Evolutionary conservation across 2,888 invertebrate genomes (phyloP).

Genomic region (Euplagia quadripunctaria): DNA sequence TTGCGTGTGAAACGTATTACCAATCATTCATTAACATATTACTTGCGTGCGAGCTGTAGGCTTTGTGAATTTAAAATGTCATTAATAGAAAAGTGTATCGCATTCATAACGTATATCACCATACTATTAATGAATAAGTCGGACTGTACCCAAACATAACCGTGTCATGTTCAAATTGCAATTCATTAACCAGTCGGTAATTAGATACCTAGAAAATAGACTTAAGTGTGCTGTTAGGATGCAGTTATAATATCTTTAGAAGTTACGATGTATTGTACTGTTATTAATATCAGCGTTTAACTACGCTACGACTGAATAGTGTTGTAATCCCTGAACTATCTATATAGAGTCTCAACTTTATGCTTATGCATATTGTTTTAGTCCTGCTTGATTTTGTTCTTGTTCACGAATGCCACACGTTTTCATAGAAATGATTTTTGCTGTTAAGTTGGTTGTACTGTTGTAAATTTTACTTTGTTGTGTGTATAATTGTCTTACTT

Average conservation of each 20-base stretch:
- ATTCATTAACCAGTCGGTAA: conserved; percentile 38
- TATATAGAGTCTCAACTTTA: conserved; percentile 36
- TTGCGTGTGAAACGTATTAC: background rate
- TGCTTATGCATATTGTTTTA: conserved; percentile 24
- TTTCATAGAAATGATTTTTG: conserved; percentile 20
- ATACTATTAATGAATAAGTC: conserved; percentile 13
- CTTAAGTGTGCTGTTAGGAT: conserved; percentile 33
- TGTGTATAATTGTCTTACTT: too few species aligned
- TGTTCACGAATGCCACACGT: conserved; percentile 19
- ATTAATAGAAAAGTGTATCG: conserved; percentile 13
- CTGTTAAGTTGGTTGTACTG: background rate
- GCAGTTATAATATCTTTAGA: conserved; percentile 27
- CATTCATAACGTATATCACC: conserved; percentile 3
- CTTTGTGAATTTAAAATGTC: conserved; percentile 16
- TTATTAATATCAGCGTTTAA: conserved; percentile 44
- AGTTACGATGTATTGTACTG: conserved; percentile 34
- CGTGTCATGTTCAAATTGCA: conserved; percentile 30
- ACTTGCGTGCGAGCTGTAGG: conserved; percentile 7
- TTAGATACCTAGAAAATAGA: conserved; percentile 23
- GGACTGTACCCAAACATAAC: conserved; percentile 18
- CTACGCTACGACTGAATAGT: conserved; percentile 56
- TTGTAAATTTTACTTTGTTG: background rate
- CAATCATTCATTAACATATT: background rate
- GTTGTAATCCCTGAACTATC: conserved; percentile 42
- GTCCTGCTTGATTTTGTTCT: conserved; percentile 22